Evolutionary conservation across 2,113 vertebrate genomes (phyloP).

Genomic region (Rhabdornis inornatus): DNA sequence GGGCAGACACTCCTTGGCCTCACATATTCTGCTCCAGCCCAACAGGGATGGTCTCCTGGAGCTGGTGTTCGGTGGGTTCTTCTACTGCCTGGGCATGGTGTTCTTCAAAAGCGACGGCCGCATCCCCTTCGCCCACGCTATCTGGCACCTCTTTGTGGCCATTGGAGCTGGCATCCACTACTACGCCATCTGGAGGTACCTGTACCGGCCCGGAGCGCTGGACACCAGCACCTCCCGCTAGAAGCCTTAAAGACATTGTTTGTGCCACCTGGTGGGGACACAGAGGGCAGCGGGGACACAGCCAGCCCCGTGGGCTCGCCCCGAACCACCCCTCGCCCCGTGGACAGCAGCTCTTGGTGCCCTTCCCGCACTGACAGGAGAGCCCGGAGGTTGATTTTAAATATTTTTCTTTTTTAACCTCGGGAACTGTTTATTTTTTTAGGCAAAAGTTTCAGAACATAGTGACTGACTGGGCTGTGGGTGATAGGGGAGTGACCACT

Average conservation of each 20-base stretch:
- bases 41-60: slow-evolving; percentile 88
- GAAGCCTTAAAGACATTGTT: background rate
- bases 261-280: background rate
- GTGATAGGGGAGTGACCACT: accelerated
- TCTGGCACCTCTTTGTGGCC: slow-evolving; percentile 95
- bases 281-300: background rate
- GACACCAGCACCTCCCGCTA: slow-evolving; percentile 80
- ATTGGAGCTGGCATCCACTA: slow-evolving; percentile 86
- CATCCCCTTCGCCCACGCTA: slow-evolving; percentile 93
- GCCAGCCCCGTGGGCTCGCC: background rate
- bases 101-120: slow-evolving; percentile 95
- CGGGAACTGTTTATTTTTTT: background rate
- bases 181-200: slow-evolving; percentile 93
- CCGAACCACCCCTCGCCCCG: background rate
- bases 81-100: slow-evolving; percentile 85
- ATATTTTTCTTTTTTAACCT: background rate
- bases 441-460: background rate
- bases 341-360: background rate
- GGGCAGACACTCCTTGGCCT: accelerated
- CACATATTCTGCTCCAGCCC: slow-evolving; percentile 70
- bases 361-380: background rate
- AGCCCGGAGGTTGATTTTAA: background rate
- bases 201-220: slow-evolving; percentile 72
- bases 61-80: slow-evolving; percentile 84
- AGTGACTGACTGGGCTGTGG: background rate